Base-by-base conservation (phyloP, 1,140 invertebrate species). In the Solenopsis fugax region DNA sequence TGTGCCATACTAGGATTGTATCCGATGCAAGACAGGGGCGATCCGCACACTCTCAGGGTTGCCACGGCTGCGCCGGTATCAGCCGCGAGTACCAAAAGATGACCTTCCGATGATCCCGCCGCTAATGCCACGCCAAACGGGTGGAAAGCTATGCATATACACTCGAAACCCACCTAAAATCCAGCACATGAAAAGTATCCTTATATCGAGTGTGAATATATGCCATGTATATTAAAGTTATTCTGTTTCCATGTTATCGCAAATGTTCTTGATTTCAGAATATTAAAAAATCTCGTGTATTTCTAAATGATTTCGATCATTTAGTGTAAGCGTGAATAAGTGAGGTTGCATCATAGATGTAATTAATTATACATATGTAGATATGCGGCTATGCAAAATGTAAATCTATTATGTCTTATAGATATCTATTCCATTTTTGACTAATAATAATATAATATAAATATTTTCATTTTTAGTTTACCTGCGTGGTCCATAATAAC, bases 101-200 rank as follows among this genome's bases (percentile, higher is more conserved):
- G 97, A 1, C 98, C 98, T 92, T 98, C 98, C 0, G 97, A 97
- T 88, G 98, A 98, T 75, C 98, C 98, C 10, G 98, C 97, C 10
- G 98, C 98, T 54, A 99, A 95, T 9, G 98, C 97, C 18, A 97
- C 96, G 21, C 98, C 98, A 89, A 98, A 97, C 3, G 98, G 98
- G 96, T 99, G 98, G 94, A 98, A 98, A 64, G 97, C 97, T 67
- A 98, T 95, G 0, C 98, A 98, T 58, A 98, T 97, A 89, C 97
- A 98, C 93, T 98, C 98, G 92, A 97, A 98, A 60, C 97, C 96
- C 6, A 97, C 96, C 96, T 97, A 89, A 71, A 94, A 90, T 64
- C 1, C 37, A 29, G 2, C 29, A 34, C 4, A 41, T 37, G 10
- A 24, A 24, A 76, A 50, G 82, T 52, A 21, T 34, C 37, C 21